Base-by-base conservation (phyloP, 2,888 invertebrate species). In the Ephialtes manifestator region DNA sequence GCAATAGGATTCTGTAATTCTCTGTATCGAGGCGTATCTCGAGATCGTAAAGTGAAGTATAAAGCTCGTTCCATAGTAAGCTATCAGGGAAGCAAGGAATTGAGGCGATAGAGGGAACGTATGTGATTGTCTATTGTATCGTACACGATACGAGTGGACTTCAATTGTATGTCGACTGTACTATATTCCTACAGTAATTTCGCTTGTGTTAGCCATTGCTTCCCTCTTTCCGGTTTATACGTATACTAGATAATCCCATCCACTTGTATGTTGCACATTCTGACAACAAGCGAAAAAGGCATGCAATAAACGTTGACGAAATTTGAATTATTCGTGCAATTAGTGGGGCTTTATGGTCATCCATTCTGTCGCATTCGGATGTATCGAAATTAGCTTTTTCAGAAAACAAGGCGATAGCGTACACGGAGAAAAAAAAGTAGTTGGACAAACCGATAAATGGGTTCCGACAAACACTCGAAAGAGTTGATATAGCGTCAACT, bases 51-150 rank as follows among this genome's bases (percentile, higher is more conserved):
- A 81, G 55, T 24, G 24, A 31, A 46, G 43, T 53, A 53, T 48
- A 63, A 81, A 70, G 68, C 28, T 81, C 78, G 20, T 53, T n/a
- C 68, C 43, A 20, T 68, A 24, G 39, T 8, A 68, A 24, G 43
- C 8, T 35, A 55, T n/a, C 46, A 58, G 53, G 58, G 43, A 48
- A 72, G 53, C 70, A 65, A 48, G 65, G 58, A 83, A 65, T 46
- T 51, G 51, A 51, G 55, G 18, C 48, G 35, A 67, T 80, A 43
- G 20, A 51, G 15, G 24, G 53, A 63, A 65, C 39, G 18, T 55
- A 31, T 20, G 35, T 65, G 67, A 76, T 80, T 55, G 58, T 51
- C 51, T 48, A 65, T 76, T 79, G 83, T 82, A 24, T 15, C 15
- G 55, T 15, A 46, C 71, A 71, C 39, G 79, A 46, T 55, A 35